Conservation (phyloP, 2,113 vertebrate species). For the Loxodonta africana region DNA sequence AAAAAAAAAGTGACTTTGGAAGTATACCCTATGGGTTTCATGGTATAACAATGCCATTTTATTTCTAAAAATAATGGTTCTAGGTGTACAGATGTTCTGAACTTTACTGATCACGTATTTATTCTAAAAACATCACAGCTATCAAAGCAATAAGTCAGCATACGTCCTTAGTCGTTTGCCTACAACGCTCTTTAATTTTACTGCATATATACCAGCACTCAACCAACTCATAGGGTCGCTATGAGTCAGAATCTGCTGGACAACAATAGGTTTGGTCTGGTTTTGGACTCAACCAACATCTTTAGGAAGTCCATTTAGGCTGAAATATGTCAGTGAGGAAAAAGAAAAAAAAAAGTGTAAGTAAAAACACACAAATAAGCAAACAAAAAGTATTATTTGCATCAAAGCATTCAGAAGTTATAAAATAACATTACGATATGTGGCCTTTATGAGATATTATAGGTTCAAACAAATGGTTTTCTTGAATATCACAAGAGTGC, state of each 20-base stretch:
- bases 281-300: not conserved
- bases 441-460: not conserved
- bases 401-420: not conserved
- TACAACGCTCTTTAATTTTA: not conserved
- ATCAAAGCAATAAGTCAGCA: constrained; percentile 34
- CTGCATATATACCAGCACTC: not conserved
- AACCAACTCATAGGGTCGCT: not conserved
- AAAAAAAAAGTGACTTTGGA: constrained; percentile 8
- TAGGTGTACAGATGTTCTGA: constrained; percentile 69
- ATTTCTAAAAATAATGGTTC: constrained; percentile 72
- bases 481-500: not conserved
- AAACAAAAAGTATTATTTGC: not conserved
- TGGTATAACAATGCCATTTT: constrained; percentile 46
- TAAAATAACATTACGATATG: not conserved
- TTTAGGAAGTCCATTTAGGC: not conserved
- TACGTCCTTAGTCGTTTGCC: not conserved
- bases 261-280: not conserved
- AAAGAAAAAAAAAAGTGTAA: not conserved
- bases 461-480: not conserved
- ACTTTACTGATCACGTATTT: constrained; percentile 68
- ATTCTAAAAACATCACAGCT: constrained; percentile 53
- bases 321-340: not conserved
- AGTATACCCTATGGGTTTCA: constrained; percentile 47
- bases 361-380: constrained; percentile 16
- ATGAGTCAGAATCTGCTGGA: not conserved